Percentiles rank a stretch among this genome's conserved stretches.
Evolutionary conservation across 2,888 invertebrate species (phyloP).

Genomic region (Pimpla rufipes): DNA sequence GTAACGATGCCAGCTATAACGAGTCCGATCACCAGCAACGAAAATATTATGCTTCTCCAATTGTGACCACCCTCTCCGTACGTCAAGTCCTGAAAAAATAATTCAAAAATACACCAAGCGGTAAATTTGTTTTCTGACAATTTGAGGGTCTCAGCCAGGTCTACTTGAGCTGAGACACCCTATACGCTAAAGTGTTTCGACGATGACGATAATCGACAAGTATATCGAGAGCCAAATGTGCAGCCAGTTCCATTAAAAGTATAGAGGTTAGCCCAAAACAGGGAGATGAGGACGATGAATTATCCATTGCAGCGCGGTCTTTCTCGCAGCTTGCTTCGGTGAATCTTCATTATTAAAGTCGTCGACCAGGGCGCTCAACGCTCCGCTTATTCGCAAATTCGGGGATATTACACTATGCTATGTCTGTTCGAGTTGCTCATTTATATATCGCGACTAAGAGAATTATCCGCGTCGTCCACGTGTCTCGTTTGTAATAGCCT

Average conservation of each 20-base stretch:
- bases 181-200: slow-evolving; percentile 7
- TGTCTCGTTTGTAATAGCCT: no score
- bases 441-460: neutral
- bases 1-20: slow-evolving; percentile 95
- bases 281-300: slow-evolving; percentile 33
- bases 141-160: neutral
- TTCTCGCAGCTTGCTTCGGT: slow-evolving; percentile 4
- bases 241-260: neutral
- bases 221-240: slow-evolving; percentile 19
- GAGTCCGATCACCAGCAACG: slow-evolving; percentile 94
- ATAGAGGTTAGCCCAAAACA: neutral
- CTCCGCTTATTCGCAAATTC: slow-evolving; percentile 29
- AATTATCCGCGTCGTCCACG: neutral
- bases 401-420: slow-evolving; percentile 16
- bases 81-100: slow-evolving; percentile 89
- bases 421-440: slow-evolving; percentile 2
- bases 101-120: slow-evolving; percentile 5
- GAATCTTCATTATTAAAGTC: slow-evolving; percentile 45
- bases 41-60: slow-evolving; percentile 95
- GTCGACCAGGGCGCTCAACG: slow-evolving; percentile 23
- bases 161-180: neutral
- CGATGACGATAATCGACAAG: slow-evolving; percentile 3
- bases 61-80: slow-evolving; percentile 94
- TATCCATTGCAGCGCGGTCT: slow-evolving; percentile 43
- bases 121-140: slow-evolving; percentile 19